Base-by-base conservation (phyloP, 2,113 vertebrate species). In the Elephantulus edwardii region DNA sequence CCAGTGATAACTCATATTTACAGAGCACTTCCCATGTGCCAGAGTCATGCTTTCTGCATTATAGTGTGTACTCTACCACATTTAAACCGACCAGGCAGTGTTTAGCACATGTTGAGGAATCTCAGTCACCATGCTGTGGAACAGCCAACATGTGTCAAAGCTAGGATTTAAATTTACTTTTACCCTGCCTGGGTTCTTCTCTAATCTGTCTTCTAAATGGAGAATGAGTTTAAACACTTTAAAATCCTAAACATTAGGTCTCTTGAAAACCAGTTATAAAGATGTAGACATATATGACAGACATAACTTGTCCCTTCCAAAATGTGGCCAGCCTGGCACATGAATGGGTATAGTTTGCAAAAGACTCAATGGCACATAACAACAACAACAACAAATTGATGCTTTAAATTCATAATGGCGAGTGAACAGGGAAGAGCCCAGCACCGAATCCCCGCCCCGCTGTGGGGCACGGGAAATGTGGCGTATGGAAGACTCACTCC, bases 241-340 rank as follows among this genome's bases (percentile, higher is more conserved):
- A 72, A 71, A 58, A 74, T 80, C n/a, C 8, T 54, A 40, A 84
- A 87, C 8, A 11, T 14, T 20, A 11, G 70, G 40, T 42, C n/a
- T 77, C 14, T 50, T n/a, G 38, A 48, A 92, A 84, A 35, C 40
- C 40, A 74, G 0, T 78, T 86, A 83, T 64, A 58, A 75, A 68
- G 68, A 48, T 26, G 26, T 4, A 85, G 88, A 81, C 74, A 91
- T n/a, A n/a, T n/a, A n/a, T n/a, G 46, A 91, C 44, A 91, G 50
- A 84, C 62, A 75, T 91, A 83, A 89, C 70, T 71, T 75, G 64
- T 80, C 28, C 52, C 89, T 74, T 86, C 84, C 88, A 94, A 92
- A 89, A 94, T 85, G 86, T 40, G 70, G 62, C 86, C 40, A 71
- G 3, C 7, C 33, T 78, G 86, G 72, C 83, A 84, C 30, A 28